Percentiles rank a stretch among this genome's conserved stretches.
These are phyloP conservation scores for Cranoglanis bouderius DNA, from an alignment of 2,113 vertebrate species.

Conservation along the genomic window DNA sequence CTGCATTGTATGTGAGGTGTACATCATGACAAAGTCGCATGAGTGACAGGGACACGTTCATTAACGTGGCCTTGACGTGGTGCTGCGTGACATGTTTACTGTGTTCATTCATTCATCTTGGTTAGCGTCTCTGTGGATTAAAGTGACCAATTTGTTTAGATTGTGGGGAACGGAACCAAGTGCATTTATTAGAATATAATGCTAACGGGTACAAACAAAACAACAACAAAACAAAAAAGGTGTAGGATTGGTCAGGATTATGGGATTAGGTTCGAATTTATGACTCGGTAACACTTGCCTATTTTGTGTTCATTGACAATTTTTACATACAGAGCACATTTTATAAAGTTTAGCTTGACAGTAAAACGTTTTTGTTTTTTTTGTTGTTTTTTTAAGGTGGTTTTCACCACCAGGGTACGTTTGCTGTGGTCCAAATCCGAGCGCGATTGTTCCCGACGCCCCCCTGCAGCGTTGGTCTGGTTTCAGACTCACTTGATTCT, in stretches of 20 bases:
- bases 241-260: background rate
- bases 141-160: background rate
- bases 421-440: no score
- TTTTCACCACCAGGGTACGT: no score
- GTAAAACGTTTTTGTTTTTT: background rate
- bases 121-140: background rate
- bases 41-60: background rate
- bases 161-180: background rate
- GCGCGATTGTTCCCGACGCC: no score
- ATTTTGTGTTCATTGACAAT: background rate
- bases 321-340: background rate
- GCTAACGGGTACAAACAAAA: background rate
- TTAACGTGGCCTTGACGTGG: no score
- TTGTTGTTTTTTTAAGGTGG: no score
- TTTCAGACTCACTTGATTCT: no score
- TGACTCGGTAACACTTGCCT: background rate
- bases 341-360: background rate
- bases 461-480: no score
- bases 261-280: no score
- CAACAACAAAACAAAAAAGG: no score
- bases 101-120: background rate
- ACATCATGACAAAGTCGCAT: background rate
- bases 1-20: background rate
- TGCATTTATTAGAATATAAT: background rate
- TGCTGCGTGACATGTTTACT: background rate